Evolutionary conservation across 53 echinoderm and acorn worm species (phyloP).

Genomic region (Apostichopus leukothele): DNA sequence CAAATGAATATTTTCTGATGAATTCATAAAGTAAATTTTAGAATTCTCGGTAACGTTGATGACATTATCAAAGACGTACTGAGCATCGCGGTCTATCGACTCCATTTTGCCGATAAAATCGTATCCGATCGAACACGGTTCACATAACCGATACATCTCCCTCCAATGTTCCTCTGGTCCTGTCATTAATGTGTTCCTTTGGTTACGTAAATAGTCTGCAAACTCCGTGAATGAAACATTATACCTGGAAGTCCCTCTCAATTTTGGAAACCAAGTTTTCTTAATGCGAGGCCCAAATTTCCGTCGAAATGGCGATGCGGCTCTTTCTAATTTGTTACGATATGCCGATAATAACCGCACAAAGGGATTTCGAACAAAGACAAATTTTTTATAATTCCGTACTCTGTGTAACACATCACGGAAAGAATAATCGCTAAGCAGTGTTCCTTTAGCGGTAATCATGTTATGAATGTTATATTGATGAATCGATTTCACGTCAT

Average conservation of each 20-base stretch:
- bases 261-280: background rate
- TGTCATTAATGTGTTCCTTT: background rate
- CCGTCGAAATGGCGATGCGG: background rate
- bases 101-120: slow-evolving; percentile 43
- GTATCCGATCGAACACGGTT: slow-evolving; percentile 40
- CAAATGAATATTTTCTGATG: background rate
- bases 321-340: slow-evolving; percentile 33
- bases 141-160: slow-evolving; percentile 32
- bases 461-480: slow-evolving; percentile 17
- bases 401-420: background rate
- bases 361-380: slow-evolving; percentile 23
- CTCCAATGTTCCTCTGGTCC: slow-evolving; percentile 43
- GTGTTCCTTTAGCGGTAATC: background rate
- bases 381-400: slow-evolving; percentile 21
- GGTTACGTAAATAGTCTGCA: background rate
- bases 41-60: slow-evolving; percentile 14
- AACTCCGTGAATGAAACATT: slow-evolving; percentile 13
- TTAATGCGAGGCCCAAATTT: slow-evolving; percentile 2
- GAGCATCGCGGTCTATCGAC: slow-evolving; percentile 15
- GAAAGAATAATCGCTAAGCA: background rate
- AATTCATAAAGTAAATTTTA: slow-evolving; percentile 15
- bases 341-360: slow-evolving; percentile 15
- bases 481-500: slow-evolving; percentile 19
- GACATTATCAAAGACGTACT: slow-evolving; percentile 7
- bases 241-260: background rate